A percentile compares a stretch with the other conserved stretches of the same genome.
These are phyloP conservation scores for Drosophila cyrtoloma DNA, from an alignment of 2,888 invertebrate species.

Conservation along the genomic window DNA sequence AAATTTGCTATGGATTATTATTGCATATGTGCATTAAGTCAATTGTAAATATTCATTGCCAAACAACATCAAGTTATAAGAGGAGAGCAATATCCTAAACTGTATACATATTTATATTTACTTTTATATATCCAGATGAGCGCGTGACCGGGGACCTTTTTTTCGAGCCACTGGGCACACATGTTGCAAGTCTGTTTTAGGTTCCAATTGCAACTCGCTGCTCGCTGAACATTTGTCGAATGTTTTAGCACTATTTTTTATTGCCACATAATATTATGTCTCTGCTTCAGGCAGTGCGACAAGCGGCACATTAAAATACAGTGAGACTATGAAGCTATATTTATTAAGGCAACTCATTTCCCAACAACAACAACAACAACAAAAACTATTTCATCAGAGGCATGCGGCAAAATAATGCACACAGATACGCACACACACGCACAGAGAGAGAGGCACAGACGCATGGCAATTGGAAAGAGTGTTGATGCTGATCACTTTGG, in stretches of 20 bases:
- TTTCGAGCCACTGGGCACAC: conserved; percentile 81
- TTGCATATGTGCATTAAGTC: conserved; percentile 21
- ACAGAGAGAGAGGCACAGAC: conserved; percentile 26
- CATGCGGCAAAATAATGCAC: conserved; percentile 61
- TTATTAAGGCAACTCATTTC: conserved; percentile 76
- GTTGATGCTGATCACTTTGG: conserved; percentile 65
- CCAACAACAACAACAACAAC: conserved; percentile 38
- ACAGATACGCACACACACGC: not conserved
- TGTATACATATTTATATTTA: conserved; percentile 24
- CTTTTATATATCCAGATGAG: conserved; percentile 50
- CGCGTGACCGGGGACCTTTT: conserved; percentile 75
- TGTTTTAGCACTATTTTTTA: conserved; percentile 82
- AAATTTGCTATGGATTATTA: conserved; percentile 20
- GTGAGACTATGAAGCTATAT: conserved; percentile 73
- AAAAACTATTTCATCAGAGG: conserved; percentile 39
- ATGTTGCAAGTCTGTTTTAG: conserved; percentile 82
- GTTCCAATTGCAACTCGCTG: conserved; percentile 35
- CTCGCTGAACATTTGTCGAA: conserved; percentile 70
- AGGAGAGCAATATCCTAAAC: conserved; percentile 28
- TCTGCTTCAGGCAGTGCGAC: conserved; percentile 29
- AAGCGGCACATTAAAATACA: conserved; percentile 43
- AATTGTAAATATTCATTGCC: conserved; percentile 35
- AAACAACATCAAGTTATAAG: conserved; percentile 12
- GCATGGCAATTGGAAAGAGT: conserved; percentile 46
- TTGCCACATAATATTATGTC: conserved; percentile 68